Conservation (phyloP, 2,113 vertebrate genomes). For the Gorilla gorilla region DNA sequence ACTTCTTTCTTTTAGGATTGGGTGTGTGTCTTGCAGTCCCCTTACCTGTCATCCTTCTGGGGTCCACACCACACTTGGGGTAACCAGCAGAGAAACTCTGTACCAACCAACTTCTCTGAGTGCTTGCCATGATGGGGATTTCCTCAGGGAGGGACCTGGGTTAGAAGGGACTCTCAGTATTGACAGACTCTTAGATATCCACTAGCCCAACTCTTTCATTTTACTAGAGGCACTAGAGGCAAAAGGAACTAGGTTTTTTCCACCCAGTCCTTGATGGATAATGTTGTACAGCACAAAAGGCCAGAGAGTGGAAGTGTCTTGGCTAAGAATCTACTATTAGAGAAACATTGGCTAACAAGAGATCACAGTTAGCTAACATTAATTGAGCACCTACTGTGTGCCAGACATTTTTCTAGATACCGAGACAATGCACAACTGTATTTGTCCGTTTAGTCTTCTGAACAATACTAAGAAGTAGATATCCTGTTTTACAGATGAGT, state of each 20-base stretch:
- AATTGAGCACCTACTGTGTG: too few relatives aligned
- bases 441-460: slow-evolving; percentile 11
- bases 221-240: neutral
- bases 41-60: neutral
- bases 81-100: neutral
- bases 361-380: neutral
- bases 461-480: neutral
- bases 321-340: neutral
- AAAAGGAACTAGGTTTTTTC: neutral
- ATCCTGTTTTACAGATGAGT: neutral
- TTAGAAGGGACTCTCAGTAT: neutral
- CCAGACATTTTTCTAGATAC: neutral
- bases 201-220: neutral
- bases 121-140: neutral
- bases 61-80: neutral
- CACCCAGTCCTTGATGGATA: neutral
- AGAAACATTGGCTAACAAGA: neutral
- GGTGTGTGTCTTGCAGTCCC: neutral
- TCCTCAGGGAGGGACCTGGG: neutral
- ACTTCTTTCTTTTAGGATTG: slow-evolving; percentile 18
- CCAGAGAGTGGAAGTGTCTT: neutral
- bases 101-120: neutral
- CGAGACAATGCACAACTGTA: neutral
- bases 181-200: neutral
- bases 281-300: neutral